Evolutionary conservation across 2,113 vertebrate species (phyloP).

Genomic region (Oxygymnocypris stewartii): DNA sequence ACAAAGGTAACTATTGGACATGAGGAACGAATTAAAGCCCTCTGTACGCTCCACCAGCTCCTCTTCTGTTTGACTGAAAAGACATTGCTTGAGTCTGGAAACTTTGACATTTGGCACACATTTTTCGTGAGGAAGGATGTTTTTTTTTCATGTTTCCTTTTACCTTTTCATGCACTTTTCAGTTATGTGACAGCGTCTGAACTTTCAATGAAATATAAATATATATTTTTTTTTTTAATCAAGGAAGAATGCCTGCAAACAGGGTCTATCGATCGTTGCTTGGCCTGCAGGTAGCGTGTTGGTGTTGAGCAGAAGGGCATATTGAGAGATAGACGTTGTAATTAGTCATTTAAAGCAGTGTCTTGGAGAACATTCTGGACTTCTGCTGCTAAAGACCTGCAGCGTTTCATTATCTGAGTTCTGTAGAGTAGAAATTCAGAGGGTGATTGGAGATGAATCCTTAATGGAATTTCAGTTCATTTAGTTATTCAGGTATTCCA

Average conservation of each 20-base stretch:
- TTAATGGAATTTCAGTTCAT: conserved; percentile 8
- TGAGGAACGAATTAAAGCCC: background rate
- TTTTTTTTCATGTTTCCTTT: background rate
- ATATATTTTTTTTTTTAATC: background rate
- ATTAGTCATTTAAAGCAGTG: conserved; percentile 15
- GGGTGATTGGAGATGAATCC: conserved; percentile 7
- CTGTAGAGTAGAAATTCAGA: conserved; percentile 51
- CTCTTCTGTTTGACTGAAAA: background rate
- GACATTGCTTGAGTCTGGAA: background rate
- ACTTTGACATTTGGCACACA: background rate
- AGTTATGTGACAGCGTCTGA: background rate
- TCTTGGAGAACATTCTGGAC: conserved; percentile 12
- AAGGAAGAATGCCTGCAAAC: background rate
- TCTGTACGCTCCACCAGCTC: background rate
- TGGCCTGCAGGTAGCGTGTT: background rate
- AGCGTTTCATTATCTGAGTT: conserved; percentile 70
- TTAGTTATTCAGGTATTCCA: background rate
- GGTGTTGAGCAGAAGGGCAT: background rate
- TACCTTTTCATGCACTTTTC: background rate
- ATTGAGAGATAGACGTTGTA: conserved; percentile 41
- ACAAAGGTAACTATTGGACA: background rate
- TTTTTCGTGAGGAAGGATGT: background rate
- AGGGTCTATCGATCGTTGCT: background rate
- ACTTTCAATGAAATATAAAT: background rate
- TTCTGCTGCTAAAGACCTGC: conserved; percentile 18